Conservation (phyloP, 2,888 invertebrate species). For the Sarcophaga variegata region DNA sequence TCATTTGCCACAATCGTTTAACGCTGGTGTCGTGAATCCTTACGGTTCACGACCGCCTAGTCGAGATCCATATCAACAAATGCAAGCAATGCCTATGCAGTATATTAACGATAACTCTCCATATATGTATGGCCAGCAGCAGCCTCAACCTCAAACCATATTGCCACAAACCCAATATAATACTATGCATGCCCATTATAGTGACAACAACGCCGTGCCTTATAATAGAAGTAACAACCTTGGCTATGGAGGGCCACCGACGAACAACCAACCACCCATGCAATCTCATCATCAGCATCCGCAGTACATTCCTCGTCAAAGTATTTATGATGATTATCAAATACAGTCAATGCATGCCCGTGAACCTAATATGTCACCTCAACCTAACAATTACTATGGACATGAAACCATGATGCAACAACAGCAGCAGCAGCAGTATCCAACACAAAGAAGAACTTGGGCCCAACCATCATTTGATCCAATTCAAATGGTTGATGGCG, state of each 20-base stretch:
- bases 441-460: constrained; percentile 86
- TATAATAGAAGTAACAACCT: constrained; percentile 76
- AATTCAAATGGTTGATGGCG: constrained; percentile 80
- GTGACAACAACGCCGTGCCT: constrained; percentile 77
- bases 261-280: constrained; percentile 69
- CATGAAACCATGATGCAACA: constrained; percentile 85
- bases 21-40: constrained; percentile 75
- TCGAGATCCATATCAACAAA: constrained; percentile 81
- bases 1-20: constrained; percentile 80
- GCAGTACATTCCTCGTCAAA: constrained; percentile 78
- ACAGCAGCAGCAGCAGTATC: constrained; percentile 68
- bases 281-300: constrained; percentile 81
- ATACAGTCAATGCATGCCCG: constrained; percentile 72
- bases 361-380: constrained; percentile 76
- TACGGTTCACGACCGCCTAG: constrained; percentile 81
- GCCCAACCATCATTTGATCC: constrained; percentile 82
- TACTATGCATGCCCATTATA: constrained; percentile 72
- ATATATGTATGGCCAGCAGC: constrained; percentile 80
- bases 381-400: constrained; percentile 88
- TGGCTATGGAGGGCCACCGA: constrained; percentile 69
- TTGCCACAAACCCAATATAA: constrained; percentile 65
- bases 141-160: constrained; percentile 78
- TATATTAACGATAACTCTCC: constrained; percentile 81
- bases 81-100: constrained; percentile 81
- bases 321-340: constrained; percentile 83